phyloP scores from a whole-genome alignment of 1,140 invertebrate genomes.

The Atopsyche davidsoni region DNA sequence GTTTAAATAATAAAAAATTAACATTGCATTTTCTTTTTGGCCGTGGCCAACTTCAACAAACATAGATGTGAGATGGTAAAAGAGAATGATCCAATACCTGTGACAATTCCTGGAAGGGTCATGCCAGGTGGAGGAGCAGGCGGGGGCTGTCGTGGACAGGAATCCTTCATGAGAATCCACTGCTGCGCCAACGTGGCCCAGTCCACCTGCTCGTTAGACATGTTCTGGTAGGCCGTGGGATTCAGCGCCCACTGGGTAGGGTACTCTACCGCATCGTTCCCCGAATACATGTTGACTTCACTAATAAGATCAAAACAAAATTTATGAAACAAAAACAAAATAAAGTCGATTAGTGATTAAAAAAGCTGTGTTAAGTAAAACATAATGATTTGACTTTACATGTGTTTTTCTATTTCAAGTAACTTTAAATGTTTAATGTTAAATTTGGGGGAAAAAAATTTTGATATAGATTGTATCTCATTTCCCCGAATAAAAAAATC shows the following conservation, averaged over 20 bases:
- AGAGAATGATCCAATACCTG: constrained; percentile 31
- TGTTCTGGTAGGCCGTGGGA: constrained; percentile 60
- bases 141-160: constrained; percentile 45
- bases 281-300: constrained; percentile 38
- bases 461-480: no score
- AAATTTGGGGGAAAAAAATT: no score
- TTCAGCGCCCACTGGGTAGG: constrained; percentile 69
- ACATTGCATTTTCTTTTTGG: no score
- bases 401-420: no score
- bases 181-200: constrained; percentile 94
- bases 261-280: constrained; percentile 51
- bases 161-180: constrained; percentile 96
- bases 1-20: no score
- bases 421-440: no score
- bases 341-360: no score
- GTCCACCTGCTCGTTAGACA: constrained; percentile 74
- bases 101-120: constrained; percentile 31
- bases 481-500: no score
- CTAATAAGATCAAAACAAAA: no score
- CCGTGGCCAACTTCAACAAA: background rate
- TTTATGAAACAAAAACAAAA: no score
- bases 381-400: no score
- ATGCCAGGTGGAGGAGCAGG: constrained; percentile 44
- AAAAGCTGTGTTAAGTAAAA: no score
- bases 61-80: constrained; percentile 24